Evolutionary conservation across 1,140 invertebrate genomes (phyloP).

Genomic region (Prorops nasuta): DNA sequence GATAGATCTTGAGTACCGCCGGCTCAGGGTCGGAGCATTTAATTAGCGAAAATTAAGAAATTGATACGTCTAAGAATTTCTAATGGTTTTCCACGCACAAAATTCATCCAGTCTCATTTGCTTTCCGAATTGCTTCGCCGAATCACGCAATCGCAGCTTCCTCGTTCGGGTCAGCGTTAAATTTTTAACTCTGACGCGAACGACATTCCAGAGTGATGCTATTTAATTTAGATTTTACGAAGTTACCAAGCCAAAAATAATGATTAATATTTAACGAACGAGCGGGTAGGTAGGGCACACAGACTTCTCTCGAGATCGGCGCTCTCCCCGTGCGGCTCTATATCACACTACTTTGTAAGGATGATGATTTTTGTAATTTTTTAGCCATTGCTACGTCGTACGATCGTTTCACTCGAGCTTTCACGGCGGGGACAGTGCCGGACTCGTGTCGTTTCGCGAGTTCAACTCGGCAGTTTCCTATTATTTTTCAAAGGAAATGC

Average conservation of each 20-base stretch:
- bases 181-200: conserved; percentile 1
- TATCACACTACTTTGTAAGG: conserved; percentile 5
- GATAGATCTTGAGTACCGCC: conserved; percentile 30
- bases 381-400: conserved; percentile 4
- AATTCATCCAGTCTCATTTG: too few relatives aligned
- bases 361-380: conserved; percentile 26
- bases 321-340: conserved; percentile 15
- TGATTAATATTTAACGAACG: conserved; percentile 32
- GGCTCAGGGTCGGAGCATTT: conserved; percentile 29
- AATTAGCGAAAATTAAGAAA: too few relatives aligned
- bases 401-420: too few relatives aligned
- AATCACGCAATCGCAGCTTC: too few relatives aligned
- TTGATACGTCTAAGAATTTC: too few relatives aligned
- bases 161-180: conserved; percentile 4
- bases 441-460: conserved; percentile 32
- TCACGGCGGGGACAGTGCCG: too few relatives aligned
- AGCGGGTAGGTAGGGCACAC: too few relatives aligned
- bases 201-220: conserved; percentile 16
- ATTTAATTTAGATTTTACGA: conserved; percentile 44
- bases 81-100: too few relatives aligned
- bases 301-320: too few relatives aligned
- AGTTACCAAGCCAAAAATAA: conserved; percentile 49
- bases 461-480: conserved; percentile 30
- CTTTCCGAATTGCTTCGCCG: too few relatives aligned
- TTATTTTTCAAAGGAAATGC: conserved; percentile 30